Evolutionary conservation across 2,113 vertebrate genomes (phyloP), one percentile per base, ranked within the genome.

Genomic region (Phalacrocorax pelagicus): DNA sequence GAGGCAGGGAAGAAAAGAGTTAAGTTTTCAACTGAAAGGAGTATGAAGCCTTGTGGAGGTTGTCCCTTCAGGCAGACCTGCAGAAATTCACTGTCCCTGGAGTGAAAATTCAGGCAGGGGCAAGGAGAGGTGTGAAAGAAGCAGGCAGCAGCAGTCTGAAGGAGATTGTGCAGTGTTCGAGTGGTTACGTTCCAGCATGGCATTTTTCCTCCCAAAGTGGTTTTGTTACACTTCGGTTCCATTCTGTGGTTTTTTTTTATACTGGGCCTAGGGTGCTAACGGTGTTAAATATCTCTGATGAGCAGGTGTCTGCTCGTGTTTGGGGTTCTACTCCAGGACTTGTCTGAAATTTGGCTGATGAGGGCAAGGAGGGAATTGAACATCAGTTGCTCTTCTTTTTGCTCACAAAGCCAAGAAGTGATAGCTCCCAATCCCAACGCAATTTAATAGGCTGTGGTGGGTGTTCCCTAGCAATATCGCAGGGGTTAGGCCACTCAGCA

Each of bases 241-340:
- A 9, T 81, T 77, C 38, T 47, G 24, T 58, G 12, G 7, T 27
- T 30, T 32, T 14, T 88, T 73, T 57, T 89, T 65, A 3, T 44
- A 36, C 20, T 49, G 3, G 1, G 1, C 21, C 16, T 83, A 42
- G 9, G 26, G 11, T 7, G 0, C 42, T 66, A 38, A 15, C 6
- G 34, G 18, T 22, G 19, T 70, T 87, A 73, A 78, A 29, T 65
- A 12, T 44, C 51, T 81, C 21, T 9, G 55, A 34, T 3, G 8
- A 69, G 27, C 32, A 75, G 38, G 21, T 58, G 30, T 72, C 75
- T 86, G 47, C 47, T 51, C 0, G 0, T 57, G 3, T 47, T 61
- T 70, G 26, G 10, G 10, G 8, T n/a, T 77, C 63, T 81, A 22
- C 42, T 5, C 30, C 44, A 36, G 36, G 42, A 57, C 27, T 49